phyloP scores from a whole-genome alignment of 1,140 invertebrate genomes.

The Lucilia cuprina region DNA sequence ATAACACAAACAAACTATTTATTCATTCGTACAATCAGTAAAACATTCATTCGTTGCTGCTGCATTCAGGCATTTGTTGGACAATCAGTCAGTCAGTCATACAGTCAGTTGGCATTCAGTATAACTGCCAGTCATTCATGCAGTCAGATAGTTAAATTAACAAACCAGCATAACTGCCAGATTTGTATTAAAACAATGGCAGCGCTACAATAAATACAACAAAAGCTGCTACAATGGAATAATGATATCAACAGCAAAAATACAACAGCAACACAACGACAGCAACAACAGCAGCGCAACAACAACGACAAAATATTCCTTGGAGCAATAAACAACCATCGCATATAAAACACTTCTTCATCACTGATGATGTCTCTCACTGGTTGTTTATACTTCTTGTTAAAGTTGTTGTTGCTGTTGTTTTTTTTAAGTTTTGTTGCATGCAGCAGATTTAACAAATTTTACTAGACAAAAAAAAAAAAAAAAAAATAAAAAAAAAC shows the following conservation, averaged over 20 bases:
- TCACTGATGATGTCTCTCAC: neutral
- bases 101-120: too few relatives aligned
- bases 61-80: too few relatives aligned
- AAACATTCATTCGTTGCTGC: neutral
- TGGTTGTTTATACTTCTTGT: neutral
- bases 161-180: conserved; percentile 8
- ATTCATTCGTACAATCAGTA: too few relatives aligned
- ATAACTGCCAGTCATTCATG: neutral
- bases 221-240: neutral
- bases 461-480: neutral
- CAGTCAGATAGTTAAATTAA: conserved; percentile 10
- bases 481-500: neutral
- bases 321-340: neutral
- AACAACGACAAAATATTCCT: neutral
- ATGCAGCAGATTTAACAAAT: neutral
- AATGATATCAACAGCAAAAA: neutral
- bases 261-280: neutral
- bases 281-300: neutral
- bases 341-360: conserved; percentile 3
- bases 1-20: neutral
- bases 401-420: neutral
- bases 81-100: neutral
- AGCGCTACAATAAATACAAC: too few relatives aligned
- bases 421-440: neutral
- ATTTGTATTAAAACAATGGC: neutral